Evolutionary conservation across 2,888 invertebrate species (phyloP).

Genomic region (Tribolium freemani): DNA sequence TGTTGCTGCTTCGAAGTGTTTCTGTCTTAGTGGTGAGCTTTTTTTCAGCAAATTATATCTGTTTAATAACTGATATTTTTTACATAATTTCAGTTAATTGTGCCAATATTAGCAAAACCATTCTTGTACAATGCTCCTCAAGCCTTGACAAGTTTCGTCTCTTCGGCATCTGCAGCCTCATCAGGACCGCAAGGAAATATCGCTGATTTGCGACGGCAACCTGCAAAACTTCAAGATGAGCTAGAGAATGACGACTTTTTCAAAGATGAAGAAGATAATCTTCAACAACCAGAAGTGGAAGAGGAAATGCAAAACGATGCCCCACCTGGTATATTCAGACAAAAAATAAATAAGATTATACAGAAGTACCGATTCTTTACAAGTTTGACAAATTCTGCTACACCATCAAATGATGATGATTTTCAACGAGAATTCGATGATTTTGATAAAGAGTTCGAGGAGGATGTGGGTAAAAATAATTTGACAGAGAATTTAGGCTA

Average conservation of each 20-base stretch:
- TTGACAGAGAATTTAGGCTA: slow-evolving; percentile 7
- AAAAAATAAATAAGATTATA: slow-evolving; percentile 52
- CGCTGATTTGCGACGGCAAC: slow-evolving; percentile 44
- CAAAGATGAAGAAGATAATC: slow-evolving; percentile 9
- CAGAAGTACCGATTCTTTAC: slow-evolving; percentile 49
- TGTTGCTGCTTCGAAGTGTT: not conserved
- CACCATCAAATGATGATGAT: slow-evolving; percentile 31
- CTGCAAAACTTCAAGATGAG: slow-evolving; percentile 2
- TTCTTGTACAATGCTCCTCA: slow-evolving; percentile 44
- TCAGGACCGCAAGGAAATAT: slow-evolving; percentile 45
- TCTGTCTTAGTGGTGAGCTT: slow-evolving; percentile 2
- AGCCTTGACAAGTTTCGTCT: slow-evolving; percentile 38
- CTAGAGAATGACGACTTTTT: slow-evolving; percentile 33
- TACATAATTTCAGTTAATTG: slow-evolving; percentile 1
- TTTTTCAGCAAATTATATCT: not conserved
- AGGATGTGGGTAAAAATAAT: slow-evolving; percentile 3
- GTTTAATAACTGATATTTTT: not conserved
- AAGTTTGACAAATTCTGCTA: slow-evolving; percentile 22
- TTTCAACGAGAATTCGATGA: slow-evolving; percentile 45
- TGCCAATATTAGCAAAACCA: slow-evolving; percentile 29
- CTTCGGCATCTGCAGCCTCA: slow-evolving; percentile 49
- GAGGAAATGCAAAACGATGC: slow-evolving; percentile 27
- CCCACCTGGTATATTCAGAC: slow-evolving; percentile 45
- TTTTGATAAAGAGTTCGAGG: slow-evolving; percentile 44
- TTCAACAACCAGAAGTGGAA: slow-evolving; percentile 9